Evolutionary conservation across 2,797 vertebrate genomes (phyloP), one percentile per base, ranked within the genome.

Genomic region (Aphelocoma californica): DNA sequence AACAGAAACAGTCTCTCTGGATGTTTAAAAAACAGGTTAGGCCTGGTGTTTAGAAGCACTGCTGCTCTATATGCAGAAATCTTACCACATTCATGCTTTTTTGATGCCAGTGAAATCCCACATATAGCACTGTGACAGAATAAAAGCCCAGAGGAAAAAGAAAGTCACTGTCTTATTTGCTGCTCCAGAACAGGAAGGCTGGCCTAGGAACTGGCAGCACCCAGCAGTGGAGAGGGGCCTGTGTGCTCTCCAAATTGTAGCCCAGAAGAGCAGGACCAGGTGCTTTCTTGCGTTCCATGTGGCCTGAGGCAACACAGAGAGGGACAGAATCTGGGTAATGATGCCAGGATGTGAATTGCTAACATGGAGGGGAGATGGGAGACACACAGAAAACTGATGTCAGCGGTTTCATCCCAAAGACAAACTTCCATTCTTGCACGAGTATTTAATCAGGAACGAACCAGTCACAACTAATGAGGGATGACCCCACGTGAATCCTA

Each of bases 1-100:
- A 15, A 92, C 1, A 88, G 87, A 91, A 94, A 87, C 47, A 80
- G 73, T 56, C 80, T 82, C 79, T 72, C 70, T 71, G 44, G 84
- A 83, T 80, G 81, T 86, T 96, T 70, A 72, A 77, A 72, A 86
- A 91, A 40, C 75, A 86, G 60, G 86, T 86, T 88, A 90, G 84
- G 91, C 79, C 23, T 23, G 56, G 66, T 88, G 72, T 80, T 84
- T 25, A 71, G 62, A 48, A 88, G 47, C 72, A 86, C 57, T 74
- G 64, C 75, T 84, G 73, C 67, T 86, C 83, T 60, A 57, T 20
- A 77, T 50, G 67, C 81, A 89, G 45, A 69, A 96, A 45, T 23
- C 67, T 83, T 70, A 69, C 31, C 92, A 61, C 58, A 64, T 67
- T 86, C 56, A 73, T 53, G 51, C 32, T 78, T 93, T 93, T 69